Evolutionary conservation across 2,113 vertebrate genomes (phyloP), one percentile per base, ranked within the genome.

Genomic region (Chloropsis cyanopogon): DNA sequence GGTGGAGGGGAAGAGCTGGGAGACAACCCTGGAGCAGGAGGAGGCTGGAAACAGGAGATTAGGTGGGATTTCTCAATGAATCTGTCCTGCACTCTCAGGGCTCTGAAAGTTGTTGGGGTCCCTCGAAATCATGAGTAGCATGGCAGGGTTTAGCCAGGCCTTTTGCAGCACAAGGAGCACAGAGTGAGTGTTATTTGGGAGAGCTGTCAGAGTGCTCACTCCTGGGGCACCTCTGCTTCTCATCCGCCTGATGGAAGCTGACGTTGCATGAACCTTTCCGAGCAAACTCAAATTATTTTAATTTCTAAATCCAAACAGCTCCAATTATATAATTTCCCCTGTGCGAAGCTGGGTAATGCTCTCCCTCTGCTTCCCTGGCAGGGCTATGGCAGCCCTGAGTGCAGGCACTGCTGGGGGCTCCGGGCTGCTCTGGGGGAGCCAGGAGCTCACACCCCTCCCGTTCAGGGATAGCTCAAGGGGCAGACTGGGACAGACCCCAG

Each of bases 301-400:
- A 97, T 97, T 97, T 97, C 90, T 94, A 97, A 97, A 97, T 97
- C 97, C 96, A 97, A 97, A 97, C 96, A 95, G 90, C 88, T 92
- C 90, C 94, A 96, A 97, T 97, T 97, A 96, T 95, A 96, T 95
- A 59, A 96, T 97, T 97, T 97, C 96, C 93, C 96, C 69, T 54
- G 91, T 63, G 88, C 15, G 1, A 82, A 75, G 93, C 89, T 41
- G 78, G 93, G 93, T 84, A 96, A 95, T 91, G 61, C 91, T 95
- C 94, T 88, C 77, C 92, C 93, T 91, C 69, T 64, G 49, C 84
- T 95, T 87, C 87, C 66, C 80, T 61, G 72, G 82, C 82, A 88
- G 64, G 86, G 76, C 82, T 54, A 17, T 0, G 3, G 44, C 81
- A 85, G 83, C 64, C 66, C 81, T 2, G 8, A 88, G 64, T 10